Base-by-base conservation (phyloP, 1,140 invertebrate species). In the Trissolcus basalis region DNA sequence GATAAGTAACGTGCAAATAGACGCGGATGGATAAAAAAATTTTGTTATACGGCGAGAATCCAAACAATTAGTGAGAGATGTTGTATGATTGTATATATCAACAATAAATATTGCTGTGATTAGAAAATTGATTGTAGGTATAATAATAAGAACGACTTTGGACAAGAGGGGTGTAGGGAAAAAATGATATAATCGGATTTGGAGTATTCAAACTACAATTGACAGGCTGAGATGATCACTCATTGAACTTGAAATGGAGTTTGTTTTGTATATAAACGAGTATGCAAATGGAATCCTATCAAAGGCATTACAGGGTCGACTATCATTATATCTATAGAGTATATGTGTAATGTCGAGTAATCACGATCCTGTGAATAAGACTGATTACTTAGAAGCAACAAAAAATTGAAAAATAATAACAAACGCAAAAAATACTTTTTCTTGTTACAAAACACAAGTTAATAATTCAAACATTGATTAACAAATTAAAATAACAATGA, bases 101-200 rank as follows among this genome's bases (percentile, higher is more conserved):
- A 88, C 87, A 88, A 88, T 88, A 88, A 88, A 87, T 87, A 86
- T 88, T 87, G 86, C 87, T 88, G 87, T 88, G 86, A 88, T 88
- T 88, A 88, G 86, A 88, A 84, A 27, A 39, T 86, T 83, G 85
- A 85, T 86, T 87, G 85, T 86, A 83, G 83, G 81, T 81, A 82
- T 80, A 87, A 80, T 86, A 84, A 84, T 88, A 88, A 86, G 86
- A 79, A 82, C 80, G 82, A 84, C 85, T 86, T 86, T 85, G 83
- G 85, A 83, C 74, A 80, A 81, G 74, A 44, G 35, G 41, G 19
- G 59, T 48, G 44, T 43, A 68, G 12, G 43, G 35, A 13, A 51
- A 44, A 13, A 36, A 45, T 16, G 39, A n/a, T 41, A 27, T 27
- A 27, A 27, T 27, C 19, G 19, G 19, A 27, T 27, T 27, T 27